A percentile compares a stretch with the other conserved stretches of the same genome.
phyloP scores from a whole-genome alignment of 1,140 invertebrate species.

The Orussus abietinus region DNA sequence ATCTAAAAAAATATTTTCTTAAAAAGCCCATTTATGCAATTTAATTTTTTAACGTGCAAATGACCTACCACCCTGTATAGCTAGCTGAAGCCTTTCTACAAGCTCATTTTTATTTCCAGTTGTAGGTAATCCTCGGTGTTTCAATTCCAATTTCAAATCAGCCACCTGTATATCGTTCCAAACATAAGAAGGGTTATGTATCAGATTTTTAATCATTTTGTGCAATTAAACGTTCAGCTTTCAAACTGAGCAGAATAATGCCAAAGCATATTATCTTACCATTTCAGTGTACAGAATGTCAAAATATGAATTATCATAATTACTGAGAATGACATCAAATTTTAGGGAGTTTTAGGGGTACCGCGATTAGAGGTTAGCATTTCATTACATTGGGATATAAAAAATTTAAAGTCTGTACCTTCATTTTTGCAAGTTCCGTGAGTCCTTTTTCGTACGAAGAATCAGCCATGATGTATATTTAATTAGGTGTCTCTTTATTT shows the following conservation, averaged over 20 bases:
- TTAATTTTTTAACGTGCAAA: slow-evolving; percentile 8
- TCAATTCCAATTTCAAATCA: slow-evolving; percentile 76
- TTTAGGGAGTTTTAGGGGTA: too few relatives aligned
- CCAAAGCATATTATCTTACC: too few relatives aligned
- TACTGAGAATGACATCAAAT: too few relatives aligned
- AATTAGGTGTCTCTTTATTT: too few relatives aligned
- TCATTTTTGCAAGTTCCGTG: slow-evolving; percentile 49
- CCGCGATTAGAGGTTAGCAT: background rate
- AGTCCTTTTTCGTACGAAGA: slow-evolving; percentile 49
- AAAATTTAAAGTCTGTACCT: too few relatives aligned
- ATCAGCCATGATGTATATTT: slow-evolving; percentile 49
- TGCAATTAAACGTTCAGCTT: too few relatives aligned
- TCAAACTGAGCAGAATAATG: too few relatives aligned
- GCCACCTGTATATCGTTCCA: slow-evolving; percentile 57
- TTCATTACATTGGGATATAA: background rate
- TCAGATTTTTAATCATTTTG: too few relatives aligned
- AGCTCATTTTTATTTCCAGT: slow-evolving; percentile 79
- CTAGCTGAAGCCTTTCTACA: slow-evolving; percentile 67
- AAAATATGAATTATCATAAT: too few relatives aligned
- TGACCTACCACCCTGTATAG: slow-evolving; percentile 54
- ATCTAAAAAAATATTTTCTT: slow-evolving; percentile 29
- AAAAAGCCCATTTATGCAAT: background rate
- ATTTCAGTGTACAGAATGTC: too few relatives aligned
- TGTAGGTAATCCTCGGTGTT: slow-evolving; percentile 67
- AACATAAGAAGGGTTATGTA: background rate